Evolutionary conservation across 2,113 vertebrate species (phyloP), one percentile per base, ranked within the genome.

Genomic region (Cyprinus carpio): DNA sequence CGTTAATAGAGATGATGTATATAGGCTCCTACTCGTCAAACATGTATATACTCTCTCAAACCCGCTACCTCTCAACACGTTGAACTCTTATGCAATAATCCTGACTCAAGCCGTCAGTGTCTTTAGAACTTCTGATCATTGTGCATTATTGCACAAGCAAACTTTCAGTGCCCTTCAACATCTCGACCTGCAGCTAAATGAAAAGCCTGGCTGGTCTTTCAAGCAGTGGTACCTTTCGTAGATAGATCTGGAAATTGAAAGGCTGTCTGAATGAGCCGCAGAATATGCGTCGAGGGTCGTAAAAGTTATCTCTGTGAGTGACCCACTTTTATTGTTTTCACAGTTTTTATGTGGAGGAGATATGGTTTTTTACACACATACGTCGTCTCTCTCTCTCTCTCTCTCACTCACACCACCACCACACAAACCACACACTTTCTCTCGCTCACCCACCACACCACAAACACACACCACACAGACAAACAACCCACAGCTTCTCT

Each of bases 81-180:
- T 75, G 31, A 46, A 81, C 40, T 49, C 40, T 81, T 81, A 49
- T 67, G 40, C 40, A 81, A 67, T 31, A 81, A 31, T 25, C 62
- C n/a, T 67, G 43, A 81, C 60, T 37, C 25, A 27, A 64, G 11
- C 40, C 31, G n/a, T 40, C 13, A 49, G 6, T 16, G n/a, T 79
- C 75, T 58, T 78, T 18, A 58, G 29, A 80, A 81, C 12, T 64
- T 16, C 43, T 81, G 25, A 49, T 67, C 78, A n/a, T 65, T 5
- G 15, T 25, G 60, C 16, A 13, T 67, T 67, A 20, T 46, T 49
- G 6, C 60, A 43, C 58, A 25, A 64, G 23, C n/a, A 43, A 18
- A 25, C 77, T 56, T 43, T 80, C 20, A 27, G 58, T 46, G 6
- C 13, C 37, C 60, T 4, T 40, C 60, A 65, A 11, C n/a, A n/a